Base-by-base conservation (phyloP, 2,888 invertebrate genomes). In the Blomia tropicalis region DNA sequence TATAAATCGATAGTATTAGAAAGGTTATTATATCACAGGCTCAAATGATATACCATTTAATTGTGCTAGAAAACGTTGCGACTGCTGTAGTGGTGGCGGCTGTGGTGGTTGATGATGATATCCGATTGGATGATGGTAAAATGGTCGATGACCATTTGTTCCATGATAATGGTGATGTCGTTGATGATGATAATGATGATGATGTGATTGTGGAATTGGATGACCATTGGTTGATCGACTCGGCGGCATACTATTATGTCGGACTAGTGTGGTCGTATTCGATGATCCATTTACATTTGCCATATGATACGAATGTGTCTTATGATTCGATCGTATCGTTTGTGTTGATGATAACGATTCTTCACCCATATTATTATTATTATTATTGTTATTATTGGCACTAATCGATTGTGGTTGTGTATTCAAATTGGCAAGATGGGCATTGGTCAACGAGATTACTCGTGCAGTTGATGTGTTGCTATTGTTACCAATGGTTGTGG, bases 231-330 rank as follows among this genome's bases (percentile, higher is more conserved):
- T 7, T 25, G 22, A 25, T 19, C 51, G 7, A 27, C 22, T 47
- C 51, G n/a, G 7, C 7, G 51, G 51, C 51, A 47, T 47, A 27
- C 51, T 47, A n/a, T 47, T 47, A n/a, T 47, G 51, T 19, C 51
- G 51, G 27, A 47, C 51, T 22, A 47, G 36, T 36, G 36, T 36
- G 7, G 36, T 11, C 7, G 36, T 11, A 36, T 36, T 36, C 7
- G 36, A 17, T 36, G 36, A 17, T 36, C 36, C 36, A 36, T 17
- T 17, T 17, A 17, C 36, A 36, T 11, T 7, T 11, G 7, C 7
- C 7, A 11, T 36, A 17, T 11, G 36, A 36, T 36, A 17, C 36
- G 17, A 36, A 36, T 36, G 7, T 36, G 36, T 7, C 36, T 7
- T 36, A 11, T 7, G 36, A 36, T 36, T 36, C 7, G 36, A 17